These are phyloP conservation scores for Cerastis rubricosa DNA, from an alignment of 2,888 invertebrate genomes.

Conservation along the genomic window DNA sequence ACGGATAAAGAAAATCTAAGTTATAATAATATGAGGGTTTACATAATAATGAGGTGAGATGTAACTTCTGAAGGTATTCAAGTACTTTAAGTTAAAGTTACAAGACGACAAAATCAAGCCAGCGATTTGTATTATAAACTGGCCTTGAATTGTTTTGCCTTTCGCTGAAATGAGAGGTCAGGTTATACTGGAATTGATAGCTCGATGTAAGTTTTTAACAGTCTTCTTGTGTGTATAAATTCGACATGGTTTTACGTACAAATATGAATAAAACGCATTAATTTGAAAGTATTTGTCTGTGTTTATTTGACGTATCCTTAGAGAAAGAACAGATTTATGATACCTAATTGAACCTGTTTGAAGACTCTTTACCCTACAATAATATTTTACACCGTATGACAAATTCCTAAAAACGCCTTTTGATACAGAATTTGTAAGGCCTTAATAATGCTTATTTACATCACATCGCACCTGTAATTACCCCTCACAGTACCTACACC, in stretches of 20 bases:
- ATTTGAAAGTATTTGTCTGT: background rate
- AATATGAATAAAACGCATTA: background rate
- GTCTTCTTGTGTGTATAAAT: background rate
- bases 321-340: background rate
- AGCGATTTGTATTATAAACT: background rate
- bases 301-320: background rate
- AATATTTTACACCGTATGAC: background rate
- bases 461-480: no score
- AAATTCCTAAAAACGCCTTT: background rate
- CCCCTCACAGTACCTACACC: no score
- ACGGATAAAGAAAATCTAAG: conserved; percentile 53
- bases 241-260: background rate
- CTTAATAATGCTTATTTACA: background rate
- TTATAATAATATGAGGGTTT: conserved; percentile 38
- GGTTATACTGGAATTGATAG: background rate
- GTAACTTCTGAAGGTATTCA: conserved; percentile 22
- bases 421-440: background rate
- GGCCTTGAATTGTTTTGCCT: background rate
- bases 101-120: background rate
- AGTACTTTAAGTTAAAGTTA: conserved; percentile 7
- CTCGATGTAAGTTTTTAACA: background rate
- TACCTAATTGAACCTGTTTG: background rate
- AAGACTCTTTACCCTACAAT: background rate
- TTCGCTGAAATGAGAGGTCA: background rate
- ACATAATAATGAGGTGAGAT: conserved; percentile 39